Evolutionary conservation across 2,888 invertebrate species (phyloP).

Genomic region (Tenthredo scrophulariae): DNA sequence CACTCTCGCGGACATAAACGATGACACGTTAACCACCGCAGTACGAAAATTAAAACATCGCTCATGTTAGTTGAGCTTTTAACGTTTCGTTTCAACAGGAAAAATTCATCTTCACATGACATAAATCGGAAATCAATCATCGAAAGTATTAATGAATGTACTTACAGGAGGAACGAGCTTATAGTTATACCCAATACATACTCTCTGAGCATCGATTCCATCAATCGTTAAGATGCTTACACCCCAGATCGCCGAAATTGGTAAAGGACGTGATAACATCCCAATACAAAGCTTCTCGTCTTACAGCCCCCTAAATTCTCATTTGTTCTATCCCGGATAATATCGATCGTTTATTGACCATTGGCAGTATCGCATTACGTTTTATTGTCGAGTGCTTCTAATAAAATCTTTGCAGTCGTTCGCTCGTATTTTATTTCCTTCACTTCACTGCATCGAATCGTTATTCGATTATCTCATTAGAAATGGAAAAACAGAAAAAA

Average conservation of each 20-base stretch:
- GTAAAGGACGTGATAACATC: not conserved
- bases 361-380: conserved; percentile 37
- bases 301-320: conserved; percentile 19
- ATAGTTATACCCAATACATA: not conserved
- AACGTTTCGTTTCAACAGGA: not conserved
- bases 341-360: conserved; percentile 18
- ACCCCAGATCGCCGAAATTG: not conserved
- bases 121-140: not conserved
- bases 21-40: not conserved
- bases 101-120: not conserved
- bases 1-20: not conserved
- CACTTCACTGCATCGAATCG: not conserved
- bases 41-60: not conserved
- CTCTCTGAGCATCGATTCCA: not conserved
- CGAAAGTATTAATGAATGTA: not conserved
- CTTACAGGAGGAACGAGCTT: not conserved
- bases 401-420: conserved; percentile 38
- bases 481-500: not conserved
- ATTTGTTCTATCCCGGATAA: conserved; percentile 20
- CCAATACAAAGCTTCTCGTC: not conserved
- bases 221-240: not conserved
- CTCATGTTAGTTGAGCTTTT: not conserved
- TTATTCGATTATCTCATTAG: not conserved
- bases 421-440: conserved; percentile 17
- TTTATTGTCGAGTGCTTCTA: conserved; percentile 29